These are phyloP conservation scores for Anthoscopus minutus DNA, from an alignment of 2,113 vertebrate species.

Conservation along the genomic window DNA sequence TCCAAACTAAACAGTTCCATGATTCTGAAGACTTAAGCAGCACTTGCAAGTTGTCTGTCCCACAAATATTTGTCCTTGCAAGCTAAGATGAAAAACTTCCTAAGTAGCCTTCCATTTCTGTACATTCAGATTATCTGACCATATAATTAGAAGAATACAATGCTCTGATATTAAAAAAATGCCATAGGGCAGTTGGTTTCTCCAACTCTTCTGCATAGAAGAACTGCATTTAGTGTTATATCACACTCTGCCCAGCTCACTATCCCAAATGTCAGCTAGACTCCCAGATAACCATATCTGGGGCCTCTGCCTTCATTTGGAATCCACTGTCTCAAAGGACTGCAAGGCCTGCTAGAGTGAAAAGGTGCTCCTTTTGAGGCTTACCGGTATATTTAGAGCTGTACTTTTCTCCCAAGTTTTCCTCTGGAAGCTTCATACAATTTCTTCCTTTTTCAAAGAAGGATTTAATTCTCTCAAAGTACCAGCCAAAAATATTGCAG, in stretches of 20 bases:
- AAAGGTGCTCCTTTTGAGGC: not conserved
- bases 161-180: not conserved
- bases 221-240: not conserved
- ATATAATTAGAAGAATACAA: not conserved
- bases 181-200: not conserved
- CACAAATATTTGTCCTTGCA: not conserved
- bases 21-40: not conserved
- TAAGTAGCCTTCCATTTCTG: not conserved
- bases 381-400: not conserved
- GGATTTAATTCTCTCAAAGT: not conserved
- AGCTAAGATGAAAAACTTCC: not conserved
- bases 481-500: not conserved
- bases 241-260: not conserved
- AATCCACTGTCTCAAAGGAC: not conserved
- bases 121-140: not conserved
- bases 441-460: not conserved
- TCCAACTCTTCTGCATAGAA: not conserved
- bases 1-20: not conserved
- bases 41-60: not conserved
- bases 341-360: not conserved
- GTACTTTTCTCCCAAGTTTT: not conserved
- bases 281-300: not conserved
- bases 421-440: not conserved
- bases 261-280: not conserved
- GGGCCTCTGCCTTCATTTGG: not conserved